Conservation (phyloP, 2,888 invertebrate genomes). For the Dicyrtoma fusca region DNA sequence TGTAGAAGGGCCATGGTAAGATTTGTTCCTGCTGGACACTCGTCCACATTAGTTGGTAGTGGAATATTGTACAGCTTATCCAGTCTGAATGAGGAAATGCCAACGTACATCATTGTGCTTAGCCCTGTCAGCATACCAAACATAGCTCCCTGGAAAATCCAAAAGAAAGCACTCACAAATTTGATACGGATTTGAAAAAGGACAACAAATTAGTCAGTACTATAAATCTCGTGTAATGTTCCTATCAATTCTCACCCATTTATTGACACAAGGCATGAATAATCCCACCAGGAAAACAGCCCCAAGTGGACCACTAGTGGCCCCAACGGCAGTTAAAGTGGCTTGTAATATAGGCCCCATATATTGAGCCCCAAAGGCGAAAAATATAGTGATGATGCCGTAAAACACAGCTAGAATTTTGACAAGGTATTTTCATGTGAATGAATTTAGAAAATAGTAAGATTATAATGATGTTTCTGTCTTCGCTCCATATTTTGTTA, state of each 20-base stretch:
- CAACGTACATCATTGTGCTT: conserved; percentile 48
- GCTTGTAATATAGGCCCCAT: conserved; percentile 42
- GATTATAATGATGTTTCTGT: background rate
- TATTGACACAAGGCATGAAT: conserved; percentile 52
- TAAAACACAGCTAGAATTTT: conserved; percentile 43
- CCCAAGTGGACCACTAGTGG: conserved; percentile 50
- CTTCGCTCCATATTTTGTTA: conserved; percentile 53
- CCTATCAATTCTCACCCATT: conserved; percentile 37
- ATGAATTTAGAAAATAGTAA: background rate
- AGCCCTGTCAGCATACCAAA: conserved; percentile 49
- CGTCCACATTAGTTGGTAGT: conserved; percentile 42
- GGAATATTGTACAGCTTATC: conserved; percentile 43
- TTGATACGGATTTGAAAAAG: too few relatives aligned
- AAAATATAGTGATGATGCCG: conserved; percentile 43
- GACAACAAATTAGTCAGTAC: too few relatives aligned
- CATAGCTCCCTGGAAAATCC: conserved; percentile 51
- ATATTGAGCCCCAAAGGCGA: conserved; percentile 49
- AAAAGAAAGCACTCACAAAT: too few relatives aligned
- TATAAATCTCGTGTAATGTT: too few relatives aligned
- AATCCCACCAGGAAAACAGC: conserved; percentile 51
- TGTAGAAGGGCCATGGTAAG: background rate
- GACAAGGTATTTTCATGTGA: background rate
- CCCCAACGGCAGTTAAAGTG: conserved; percentile 38
- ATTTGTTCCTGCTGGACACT: conserved; percentile 39
- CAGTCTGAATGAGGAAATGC: conserved; percentile 43